These are phyloP conservation scores for Prionace glauca DNA, from an alignment of 2,797 vertebrate species.

Conservation along the genomic window DNA sequence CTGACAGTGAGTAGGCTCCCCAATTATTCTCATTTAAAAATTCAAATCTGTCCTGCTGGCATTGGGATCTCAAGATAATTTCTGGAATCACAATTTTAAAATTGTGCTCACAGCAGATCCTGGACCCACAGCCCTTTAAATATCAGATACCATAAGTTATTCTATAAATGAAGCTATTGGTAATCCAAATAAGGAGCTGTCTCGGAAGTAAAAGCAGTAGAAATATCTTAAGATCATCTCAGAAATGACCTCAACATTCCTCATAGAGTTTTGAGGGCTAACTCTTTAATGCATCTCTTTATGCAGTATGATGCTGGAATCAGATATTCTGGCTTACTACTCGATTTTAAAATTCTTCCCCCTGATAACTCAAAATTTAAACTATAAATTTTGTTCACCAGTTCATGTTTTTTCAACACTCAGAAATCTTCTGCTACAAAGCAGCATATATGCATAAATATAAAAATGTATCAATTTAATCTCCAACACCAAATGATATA, in stretches of 20 bases:
- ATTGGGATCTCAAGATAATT: no score
- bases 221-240: neutral
- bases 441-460: neutral
- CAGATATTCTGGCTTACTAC: neutral
- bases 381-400: neutral
- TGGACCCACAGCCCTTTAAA: no score
- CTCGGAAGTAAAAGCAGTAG: neutral
- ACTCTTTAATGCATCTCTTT: neutral
- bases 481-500: neutral
- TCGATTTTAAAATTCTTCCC: neutral
- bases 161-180: neutral
- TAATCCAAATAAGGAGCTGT: neutral
- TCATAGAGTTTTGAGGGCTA: neutral
- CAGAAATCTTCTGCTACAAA: neutral
- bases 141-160: neutral
- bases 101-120: no score
- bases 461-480: neutral
- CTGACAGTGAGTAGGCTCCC: no score
- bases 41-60: no score
- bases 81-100: no score
- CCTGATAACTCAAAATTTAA: neutral
- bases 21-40: no score
- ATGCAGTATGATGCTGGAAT: neutral
- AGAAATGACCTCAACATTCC: neutral
- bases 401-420: neutral